These are phyloP conservation scores for Speoplatyrhinus poulsoni DNA, from an alignment of 2,113 vertebrate species.

Conservation along the genomic window DNA sequence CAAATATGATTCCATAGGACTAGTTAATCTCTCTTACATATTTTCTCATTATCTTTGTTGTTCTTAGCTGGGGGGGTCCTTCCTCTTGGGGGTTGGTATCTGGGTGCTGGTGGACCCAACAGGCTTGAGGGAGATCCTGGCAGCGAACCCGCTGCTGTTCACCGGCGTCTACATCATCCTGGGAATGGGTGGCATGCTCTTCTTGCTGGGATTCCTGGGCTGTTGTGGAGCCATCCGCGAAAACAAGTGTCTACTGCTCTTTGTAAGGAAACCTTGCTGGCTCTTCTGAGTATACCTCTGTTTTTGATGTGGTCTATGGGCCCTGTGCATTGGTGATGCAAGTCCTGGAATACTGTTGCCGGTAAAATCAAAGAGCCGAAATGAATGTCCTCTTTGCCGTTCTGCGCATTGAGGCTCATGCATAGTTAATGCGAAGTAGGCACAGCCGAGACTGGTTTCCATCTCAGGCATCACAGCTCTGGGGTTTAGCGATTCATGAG, in stretches of 20 bases:
- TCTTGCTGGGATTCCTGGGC: conserved; percentile 93
- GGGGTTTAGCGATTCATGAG: no score
- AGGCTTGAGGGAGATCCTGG: conserved; percentile 92
- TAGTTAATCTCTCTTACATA: conserved; percentile 25
- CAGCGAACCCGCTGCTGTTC: conserved; percentile 89
- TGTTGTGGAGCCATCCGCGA: conserved; percentile 95
- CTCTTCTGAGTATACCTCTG: not conserved
- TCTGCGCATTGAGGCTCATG: conserved; percentile 29
- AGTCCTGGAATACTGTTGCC: conserved; percentile 16
- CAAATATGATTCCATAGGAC: not conserved
- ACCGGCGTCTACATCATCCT: conserved; percentile 90
- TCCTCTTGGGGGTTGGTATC: conserved; percentile 89
- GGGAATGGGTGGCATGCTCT: conserved; percentile 92
- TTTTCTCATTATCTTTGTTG: conserved; percentile 12
- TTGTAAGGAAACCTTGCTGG: conserved; percentile 79
- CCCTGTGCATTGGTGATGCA: conserved; percentile 28
- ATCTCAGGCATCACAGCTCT: no score
- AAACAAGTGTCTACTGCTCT: conserved; percentile 94
- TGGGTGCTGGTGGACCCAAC: conserved; percentile 96
- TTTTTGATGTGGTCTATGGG: conserved; percentile 34
- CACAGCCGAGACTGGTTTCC: no score
- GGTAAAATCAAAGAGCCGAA: conserved; percentile 29
- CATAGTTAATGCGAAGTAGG: conserved; percentile 57
- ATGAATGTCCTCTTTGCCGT: conserved; percentile 34
- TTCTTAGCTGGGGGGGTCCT: conserved; percentile 87